Conservation (phyloP, 2,113 vertebrate genomes). For the Camelus dromedarius region DNA sequence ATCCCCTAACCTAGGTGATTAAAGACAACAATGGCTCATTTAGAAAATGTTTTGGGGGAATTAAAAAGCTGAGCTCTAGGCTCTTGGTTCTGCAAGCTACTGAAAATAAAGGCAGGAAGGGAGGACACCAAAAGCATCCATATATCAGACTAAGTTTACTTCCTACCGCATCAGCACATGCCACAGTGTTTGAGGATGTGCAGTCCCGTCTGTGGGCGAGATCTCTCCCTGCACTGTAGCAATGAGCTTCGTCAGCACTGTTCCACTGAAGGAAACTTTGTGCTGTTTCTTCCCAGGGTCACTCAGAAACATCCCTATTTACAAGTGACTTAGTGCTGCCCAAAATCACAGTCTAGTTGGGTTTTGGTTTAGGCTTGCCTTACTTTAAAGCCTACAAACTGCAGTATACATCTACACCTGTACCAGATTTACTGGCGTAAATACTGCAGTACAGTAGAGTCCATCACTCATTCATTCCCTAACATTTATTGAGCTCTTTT, state of each 20-base stretch:
- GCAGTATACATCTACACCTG: neutral
- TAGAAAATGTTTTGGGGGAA: conserved; percentile 56
- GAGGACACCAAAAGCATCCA: neutral
- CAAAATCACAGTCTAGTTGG: neutral
- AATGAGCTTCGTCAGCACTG: neutral
- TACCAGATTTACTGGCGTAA: neutral
- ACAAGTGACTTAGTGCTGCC: neutral
- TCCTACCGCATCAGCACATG: neutral
- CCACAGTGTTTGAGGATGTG: fast-evolving
- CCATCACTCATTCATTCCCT: neutral
- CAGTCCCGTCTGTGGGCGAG: neutral
- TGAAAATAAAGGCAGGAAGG: conserved; percentile 39
- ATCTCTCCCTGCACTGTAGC: neutral
- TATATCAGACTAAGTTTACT: neutral
- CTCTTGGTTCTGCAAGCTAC: conserved; percentile 22
- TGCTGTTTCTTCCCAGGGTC: neutral
- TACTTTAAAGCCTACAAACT: neutral
- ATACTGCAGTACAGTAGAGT: neutral
- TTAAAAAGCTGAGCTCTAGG: conserved; percentile 30
- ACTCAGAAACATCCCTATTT: neutral
- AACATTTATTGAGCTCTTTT: neutral
- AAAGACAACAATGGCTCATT: conserved; percentile 68
- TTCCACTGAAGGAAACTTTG: neutral
- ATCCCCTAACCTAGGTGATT: conserved; percentile 54
- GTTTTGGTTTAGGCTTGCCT: neutral